A percentile compares a stretch with the other conserved stretches of the same genome.
Conservation (phyloP, 2,797 vertebrate genomes). For the Setipinna tenuifilis region DNA sequence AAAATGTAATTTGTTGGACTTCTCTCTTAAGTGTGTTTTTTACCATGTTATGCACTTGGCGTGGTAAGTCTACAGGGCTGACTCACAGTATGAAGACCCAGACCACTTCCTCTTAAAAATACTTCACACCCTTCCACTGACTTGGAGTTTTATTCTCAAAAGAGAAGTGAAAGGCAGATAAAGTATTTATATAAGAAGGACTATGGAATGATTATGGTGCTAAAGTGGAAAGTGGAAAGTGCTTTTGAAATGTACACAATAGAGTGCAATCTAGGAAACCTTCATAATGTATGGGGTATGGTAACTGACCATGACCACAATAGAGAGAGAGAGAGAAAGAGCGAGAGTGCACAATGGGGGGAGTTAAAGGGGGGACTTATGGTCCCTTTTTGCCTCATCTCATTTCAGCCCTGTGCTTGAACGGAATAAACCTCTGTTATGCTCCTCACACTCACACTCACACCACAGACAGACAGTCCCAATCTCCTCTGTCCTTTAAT, state of each 20-base stretch:
- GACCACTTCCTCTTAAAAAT: not conserved
- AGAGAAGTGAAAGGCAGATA: not conserved
- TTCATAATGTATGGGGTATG: not conserved
- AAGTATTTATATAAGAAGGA: not conserved
- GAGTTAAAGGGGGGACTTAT: not conserved
- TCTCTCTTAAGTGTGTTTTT: not conserved
- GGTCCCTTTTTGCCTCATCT: conserved; percentile 10
- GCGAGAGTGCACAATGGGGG: not conserved
- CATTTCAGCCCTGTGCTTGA: not conserved
- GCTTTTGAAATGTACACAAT: conserved; percentile 23
- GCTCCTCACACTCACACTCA: not conserved
- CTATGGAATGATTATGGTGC: not conserved
- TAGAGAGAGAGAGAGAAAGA: not conserved
- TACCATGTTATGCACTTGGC: not conserved
- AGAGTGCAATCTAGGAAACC: conserved; percentile 20
- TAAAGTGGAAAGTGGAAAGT: not conserved
- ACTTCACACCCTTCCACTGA: not conserved
- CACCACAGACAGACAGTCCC: conserved; percentile 27
- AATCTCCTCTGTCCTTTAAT: conserved; percentile 45
- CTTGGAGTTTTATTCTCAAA: not conserved
- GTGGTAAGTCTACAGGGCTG: not conserved
- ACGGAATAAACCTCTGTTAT: conserved; percentile 17
- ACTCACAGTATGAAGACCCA: not conserved
- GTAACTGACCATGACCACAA: conserved; percentile 4
- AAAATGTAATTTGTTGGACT: not conserved